These are phyloP conservation scores for Hydractinia echinata DNA, from an alignment of 30 jellyfish, hydroid and myxozoan species.

Conservation along the genomic window DNA sequence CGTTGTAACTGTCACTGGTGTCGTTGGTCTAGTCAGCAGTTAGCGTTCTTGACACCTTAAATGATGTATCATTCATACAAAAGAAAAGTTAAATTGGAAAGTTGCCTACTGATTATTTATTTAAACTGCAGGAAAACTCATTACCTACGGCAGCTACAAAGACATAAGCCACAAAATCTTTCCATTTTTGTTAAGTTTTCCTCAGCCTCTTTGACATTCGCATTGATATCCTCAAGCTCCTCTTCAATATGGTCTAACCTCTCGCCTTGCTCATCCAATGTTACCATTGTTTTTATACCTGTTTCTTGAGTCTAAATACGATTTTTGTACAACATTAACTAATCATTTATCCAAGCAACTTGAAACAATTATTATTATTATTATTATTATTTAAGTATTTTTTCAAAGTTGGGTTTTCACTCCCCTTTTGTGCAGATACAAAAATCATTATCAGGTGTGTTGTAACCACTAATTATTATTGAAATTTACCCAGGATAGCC, in stretches of 20 bases:
- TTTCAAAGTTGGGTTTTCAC: no score
- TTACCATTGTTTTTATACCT: constrained; percentile 90
- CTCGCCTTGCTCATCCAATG: constrained; percentile 99
- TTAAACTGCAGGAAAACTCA: no score
- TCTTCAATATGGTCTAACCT: constrained; percentile 84
- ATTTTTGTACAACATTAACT: not conserved
- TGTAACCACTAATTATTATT: no score
- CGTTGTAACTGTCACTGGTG: no score
- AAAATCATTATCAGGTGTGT: no score
- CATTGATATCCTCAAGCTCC: constrained; percentile 67
- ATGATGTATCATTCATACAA: no score
- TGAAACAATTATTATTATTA: not conserved
- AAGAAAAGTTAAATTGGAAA: no score
- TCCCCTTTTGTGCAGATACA: no score
- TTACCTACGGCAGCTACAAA: constrained; percentile 89
- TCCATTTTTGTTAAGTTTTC: constrained; percentile 87
- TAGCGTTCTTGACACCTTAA: no score
- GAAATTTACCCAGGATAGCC: no score
- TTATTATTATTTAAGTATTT: not conserved
- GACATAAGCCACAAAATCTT: constrained; percentile 91
- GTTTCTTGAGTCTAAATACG: constrained; percentile 86
- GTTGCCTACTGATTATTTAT: no score
- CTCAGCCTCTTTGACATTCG: constrained; percentile 88
- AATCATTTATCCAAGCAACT: not conserved
- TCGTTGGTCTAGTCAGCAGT: no score